These are phyloP conservation scores for Lycocorax pyrrhopterus DNA, from an alignment of 2,113 vertebrate genomes.

Conservation along the genomic window DNA sequence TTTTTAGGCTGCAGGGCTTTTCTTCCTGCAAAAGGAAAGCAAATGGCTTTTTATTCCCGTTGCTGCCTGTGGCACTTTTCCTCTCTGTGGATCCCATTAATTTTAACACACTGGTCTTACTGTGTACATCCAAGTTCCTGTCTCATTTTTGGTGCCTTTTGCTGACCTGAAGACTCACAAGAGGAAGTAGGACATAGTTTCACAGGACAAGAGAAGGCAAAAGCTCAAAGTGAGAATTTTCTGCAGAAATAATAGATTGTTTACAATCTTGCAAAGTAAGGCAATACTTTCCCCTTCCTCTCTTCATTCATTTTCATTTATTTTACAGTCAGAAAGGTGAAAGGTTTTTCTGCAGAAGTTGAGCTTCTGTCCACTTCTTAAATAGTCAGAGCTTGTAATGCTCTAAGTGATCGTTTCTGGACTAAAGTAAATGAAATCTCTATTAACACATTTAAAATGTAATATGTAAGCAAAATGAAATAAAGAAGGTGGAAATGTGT, in stretches of 20 bases:
- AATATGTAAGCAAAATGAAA: neutral
- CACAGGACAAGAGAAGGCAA: neutral
- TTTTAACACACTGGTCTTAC: neutral
- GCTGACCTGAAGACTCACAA: neutral
- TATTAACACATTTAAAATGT: neutral
- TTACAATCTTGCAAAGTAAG: neutral
- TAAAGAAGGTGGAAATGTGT: neutral
- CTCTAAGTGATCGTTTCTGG: neutral
- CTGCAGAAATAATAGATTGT: neutral
- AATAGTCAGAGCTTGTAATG: neutral
- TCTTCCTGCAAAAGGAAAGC: neutral
- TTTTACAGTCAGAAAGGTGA: neutral
- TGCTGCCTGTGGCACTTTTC: neutral
- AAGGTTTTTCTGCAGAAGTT: neutral
- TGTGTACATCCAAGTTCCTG: neutral
- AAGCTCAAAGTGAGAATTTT: neutral
- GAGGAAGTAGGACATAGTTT: neutral
- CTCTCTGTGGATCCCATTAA: conserved; percentile 7
- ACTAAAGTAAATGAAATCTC: neutral
- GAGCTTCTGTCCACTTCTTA: neutral
- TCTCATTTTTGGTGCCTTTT: conserved; percentile 1
- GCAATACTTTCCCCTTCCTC: neutral
- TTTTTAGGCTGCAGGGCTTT: neutral
- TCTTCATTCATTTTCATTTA: neutral
- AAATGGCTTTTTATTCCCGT: conserved; percentile 2